Evolutionary conservation across 2,113 vertebrate genomes (phyloP), one percentile per base, ranked within the genome.

Genomic region (Erythrocebus patas): DNA sequence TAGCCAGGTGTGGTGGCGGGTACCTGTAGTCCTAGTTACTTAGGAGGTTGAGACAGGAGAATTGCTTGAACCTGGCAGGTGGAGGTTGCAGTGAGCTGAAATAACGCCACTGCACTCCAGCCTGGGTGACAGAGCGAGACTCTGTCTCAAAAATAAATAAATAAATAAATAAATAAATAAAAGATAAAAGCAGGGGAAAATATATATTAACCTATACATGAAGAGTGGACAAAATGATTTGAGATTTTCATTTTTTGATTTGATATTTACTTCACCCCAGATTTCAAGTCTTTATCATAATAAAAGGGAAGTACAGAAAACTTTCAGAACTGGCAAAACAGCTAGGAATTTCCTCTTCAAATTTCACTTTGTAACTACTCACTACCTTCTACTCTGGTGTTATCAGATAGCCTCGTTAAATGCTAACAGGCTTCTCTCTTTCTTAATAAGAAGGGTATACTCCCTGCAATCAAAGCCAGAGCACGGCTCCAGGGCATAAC

Each of bases 221-320:
- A 3, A 89, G 9, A 73, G 12, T 84, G 6, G 30, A 84, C 35
- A 93, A 81, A 89, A 13, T 35, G 64, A 0, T 79, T 64, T 30
- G 61, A 64, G 61, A 64, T 30, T 64, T 64, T 61, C 25, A 13
- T 55, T 55, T 55, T 55, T 55, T 20, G 55, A 96, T 75, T 43
- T 93, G 48, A 90, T 23, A 94, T 25, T 22, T 64, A 84, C 38
- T 89, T 88, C 38, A 55, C 13, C 48, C 43, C 72, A 40, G 18
- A 80, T 93, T 90, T 93, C 55, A 97, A 93, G 83, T 55, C 32
- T 88, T 89, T 84, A 91, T 40, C 25, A 61, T 25, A 93, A 91
- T 79, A 70, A 93, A 94, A 86, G 23, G 45, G 3, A 90, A 81
- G 3, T 22, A 7, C 12, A 91, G 18, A 84, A 96, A 91, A 76